Base-by-base conservation (phyloP, 2,888 invertebrate species). In the Serripes groenlandicus region DNA sequence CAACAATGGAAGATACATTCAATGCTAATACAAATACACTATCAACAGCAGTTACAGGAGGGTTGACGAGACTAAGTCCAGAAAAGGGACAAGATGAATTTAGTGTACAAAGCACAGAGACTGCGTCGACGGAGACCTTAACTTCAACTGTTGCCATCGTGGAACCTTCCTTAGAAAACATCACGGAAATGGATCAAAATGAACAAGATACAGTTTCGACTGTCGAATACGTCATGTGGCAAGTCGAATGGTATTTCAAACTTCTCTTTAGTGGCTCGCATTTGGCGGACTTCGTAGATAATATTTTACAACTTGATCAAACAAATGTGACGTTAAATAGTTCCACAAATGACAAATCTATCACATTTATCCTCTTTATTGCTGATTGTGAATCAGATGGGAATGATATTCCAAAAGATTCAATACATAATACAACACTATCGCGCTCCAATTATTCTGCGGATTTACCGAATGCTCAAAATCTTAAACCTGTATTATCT, bases 241-340 rank as follows among this genome's bases (percentile, higher is more conserved):
- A 66, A 26, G 42, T 66, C 11, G 26, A 35, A 4, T 42, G 37
- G 66, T 66, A 66, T 23, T 66, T 66, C 23, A 66, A 3, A 35
- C 21, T 15, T 26, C n/a, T 3, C 2, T n/a, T 42, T 2, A 35
- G 21, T 18, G 37, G 35, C 2, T 32, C 42, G 4, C 42, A 42
- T 26, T 42, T 42, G 34, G 7, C 37, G 26, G 26, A 37, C 26
- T 66, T 66, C 23, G 4, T 66, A 23, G 66, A 66, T 9, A 42
- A 66, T 15, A 42, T 66, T 26, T 26, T 66, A 28, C 23, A 42
- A 1, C 37, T 66, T 3, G 28, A 66, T 26, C 9, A 66, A 3
- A 66, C n/a, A 42, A 42, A 66, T 66, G 28, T 42, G 9, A 42
- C 66, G 21, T 49, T 49, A 49, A 21, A 49, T 21, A 21, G 21